Evolutionary conservation across 2,113 vertebrate genomes (phyloP).

Genomic region (Quiscalus mexicanus): DNA sequence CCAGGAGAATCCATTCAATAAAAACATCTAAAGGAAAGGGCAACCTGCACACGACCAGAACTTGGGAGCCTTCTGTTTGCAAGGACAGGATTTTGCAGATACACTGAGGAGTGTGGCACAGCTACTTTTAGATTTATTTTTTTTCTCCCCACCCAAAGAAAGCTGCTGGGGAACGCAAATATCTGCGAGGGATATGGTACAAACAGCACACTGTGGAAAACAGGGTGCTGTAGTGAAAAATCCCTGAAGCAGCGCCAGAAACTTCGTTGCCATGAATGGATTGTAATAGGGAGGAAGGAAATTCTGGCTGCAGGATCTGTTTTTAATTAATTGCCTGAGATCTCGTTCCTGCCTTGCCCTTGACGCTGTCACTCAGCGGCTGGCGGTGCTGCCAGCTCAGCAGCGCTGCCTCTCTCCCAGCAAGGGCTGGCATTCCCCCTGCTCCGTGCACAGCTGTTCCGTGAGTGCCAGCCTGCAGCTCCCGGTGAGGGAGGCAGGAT

Average conservation of each 20-base stretch:
- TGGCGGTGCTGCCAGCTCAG: neutral
- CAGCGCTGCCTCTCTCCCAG: neutral
- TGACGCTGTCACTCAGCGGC: neutral
- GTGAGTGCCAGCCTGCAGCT: neutral
- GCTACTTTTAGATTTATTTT: neutral
- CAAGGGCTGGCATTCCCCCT: neutral
- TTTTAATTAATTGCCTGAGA: constrained; percentile 5
- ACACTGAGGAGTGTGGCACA: neutral
- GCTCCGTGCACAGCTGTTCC: neutral
- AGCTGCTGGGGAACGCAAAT: neutral
- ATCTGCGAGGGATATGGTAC: neutral
- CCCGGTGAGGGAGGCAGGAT: neutral
- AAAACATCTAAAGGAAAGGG: neutral
- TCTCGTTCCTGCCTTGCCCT: neutral
- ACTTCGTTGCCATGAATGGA: neutral
- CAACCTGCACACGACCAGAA: neutral
- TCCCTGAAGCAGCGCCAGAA: neutral
- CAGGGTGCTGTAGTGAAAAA: neutral
- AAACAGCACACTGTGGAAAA: neutral
- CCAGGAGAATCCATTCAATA: neutral
- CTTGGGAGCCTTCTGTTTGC: neutral
- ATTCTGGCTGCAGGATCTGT: neutral
- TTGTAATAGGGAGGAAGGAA: neutral
- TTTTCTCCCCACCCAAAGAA: neutral
- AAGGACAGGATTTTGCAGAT: neutral